These are phyloP conservation scores for Chondrilla cf. caribensis DNA, from an alignment of 37 sponge, comb jelly and placozoan genomes.

Conservation along the genomic window DNA sequence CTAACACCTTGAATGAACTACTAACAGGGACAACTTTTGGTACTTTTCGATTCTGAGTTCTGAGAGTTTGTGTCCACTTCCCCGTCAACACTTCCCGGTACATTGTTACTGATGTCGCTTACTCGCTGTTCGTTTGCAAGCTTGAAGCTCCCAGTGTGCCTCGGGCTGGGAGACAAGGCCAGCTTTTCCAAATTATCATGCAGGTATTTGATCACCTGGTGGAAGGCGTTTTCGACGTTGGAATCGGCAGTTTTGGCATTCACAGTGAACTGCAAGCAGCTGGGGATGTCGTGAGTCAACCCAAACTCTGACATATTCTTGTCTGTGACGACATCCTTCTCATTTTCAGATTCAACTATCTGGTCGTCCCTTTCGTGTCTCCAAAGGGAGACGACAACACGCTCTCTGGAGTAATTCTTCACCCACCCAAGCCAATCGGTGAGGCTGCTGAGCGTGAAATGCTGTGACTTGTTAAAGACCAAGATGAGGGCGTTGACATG, in stretches of 20 bases:
- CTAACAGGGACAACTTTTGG: no score
- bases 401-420: background rate
- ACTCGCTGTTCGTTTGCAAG: background rate
- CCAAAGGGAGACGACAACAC: background rate
- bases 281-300: background rate
- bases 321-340: background rate
- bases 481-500: background rate
- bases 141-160: background rate
- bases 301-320: background rate
- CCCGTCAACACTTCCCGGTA: no score
- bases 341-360: background rate
- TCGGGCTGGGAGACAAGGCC: background rate
- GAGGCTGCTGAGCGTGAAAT: background rate
- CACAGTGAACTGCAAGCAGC: background rate
- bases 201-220: background rate
- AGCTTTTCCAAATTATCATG: background rate
- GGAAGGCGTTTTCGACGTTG: background rate
- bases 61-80: no score
- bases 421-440: slow-evolving; percentile 9
- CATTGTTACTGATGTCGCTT: background rate
- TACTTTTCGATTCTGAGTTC: no score
- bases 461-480: background rate
- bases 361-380: background rate
- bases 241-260: slow-evolving; percentile 19
- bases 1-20: no score